A percentile compares a stretch with the other conserved stretches of the same genome.
phyloP scores from a whole-genome alignment of 2,113 vertebrate genomes.

The Mormyrus lacerda region DNA sequence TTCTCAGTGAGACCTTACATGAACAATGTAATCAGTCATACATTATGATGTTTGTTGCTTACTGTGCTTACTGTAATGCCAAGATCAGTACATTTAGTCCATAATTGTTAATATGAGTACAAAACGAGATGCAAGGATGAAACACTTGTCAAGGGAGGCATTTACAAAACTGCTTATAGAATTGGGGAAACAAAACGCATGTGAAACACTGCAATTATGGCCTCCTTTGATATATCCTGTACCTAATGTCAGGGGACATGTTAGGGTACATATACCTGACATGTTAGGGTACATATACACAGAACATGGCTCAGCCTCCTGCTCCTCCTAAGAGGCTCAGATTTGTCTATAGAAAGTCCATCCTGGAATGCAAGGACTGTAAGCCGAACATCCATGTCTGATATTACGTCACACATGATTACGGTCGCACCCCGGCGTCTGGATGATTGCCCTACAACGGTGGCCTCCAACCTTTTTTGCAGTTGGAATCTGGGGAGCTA shows the following conservation, averaged over 20 bases:
- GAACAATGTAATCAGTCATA: background rate
- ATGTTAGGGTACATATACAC: background rate
- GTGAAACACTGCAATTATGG: background rate
- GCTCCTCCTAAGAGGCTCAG: background rate
- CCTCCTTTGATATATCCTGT: background rate
- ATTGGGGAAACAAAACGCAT: background rate
- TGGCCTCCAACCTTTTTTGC: background rate
- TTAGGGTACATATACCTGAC: no score
- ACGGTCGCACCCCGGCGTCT: background rate
- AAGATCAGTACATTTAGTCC: background rate
- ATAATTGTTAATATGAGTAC: background rate
- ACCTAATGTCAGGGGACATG: background rate
- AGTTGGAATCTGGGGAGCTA: background rate
- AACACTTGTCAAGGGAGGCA: background rate
- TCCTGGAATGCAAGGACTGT: background rate
- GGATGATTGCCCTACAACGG: background rate
- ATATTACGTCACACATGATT: background rate
- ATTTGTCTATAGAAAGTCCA: background rate
- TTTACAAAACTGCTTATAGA: background rate
- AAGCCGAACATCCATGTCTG: background rate
- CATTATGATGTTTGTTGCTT: background rate
- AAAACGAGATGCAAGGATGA: background rate
- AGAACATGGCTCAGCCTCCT: background rate
- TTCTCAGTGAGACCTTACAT: background rate
- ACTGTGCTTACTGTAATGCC: background rate